Base-by-base conservation (phyloP, 2,888 invertebrate species). In the Megaustenia siamemsis region DNA sequence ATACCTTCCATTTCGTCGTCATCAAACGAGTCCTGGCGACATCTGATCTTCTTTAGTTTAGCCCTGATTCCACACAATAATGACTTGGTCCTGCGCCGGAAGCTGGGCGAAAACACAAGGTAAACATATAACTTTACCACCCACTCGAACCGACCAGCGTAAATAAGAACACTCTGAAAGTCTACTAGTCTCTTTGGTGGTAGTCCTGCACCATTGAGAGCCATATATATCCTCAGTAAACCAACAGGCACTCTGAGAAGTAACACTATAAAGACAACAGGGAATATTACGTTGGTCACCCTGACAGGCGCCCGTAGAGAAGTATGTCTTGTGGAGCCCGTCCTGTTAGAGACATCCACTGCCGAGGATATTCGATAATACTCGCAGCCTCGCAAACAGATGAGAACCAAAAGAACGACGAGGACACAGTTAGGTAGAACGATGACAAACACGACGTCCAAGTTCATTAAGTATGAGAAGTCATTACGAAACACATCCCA, bases 371-470 rank as follows among this genome's bases (percentile, higher is more conserved):
- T 88, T 60, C 88, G 86, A 78, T 90, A 90, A 77, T 89, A 90
- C 66, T 86, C 85, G 82, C 89, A 90, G 0, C 89, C 89, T 12
- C 87, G 87, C 15, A 87, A 84, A 21, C 88, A 85, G 56, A 92
- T 91, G 78, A 90, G 88, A 79, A 88, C 83, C 83, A 89, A 86
- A 32, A 90, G 84, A 2, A 87, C 76, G 38, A 90, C 84, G 35
- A 91, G 91, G 0, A 89, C 80, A 3, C 88, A n/a, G 35, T 88
- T 89, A 12, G 92, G 91, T 28, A 91, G 75, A 38, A 90, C 86
- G 38, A 88, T 88, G 12, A 90, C 91, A 18, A 92, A 85, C n/a
- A 92, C 68, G 18, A 87, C 85, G 85, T 92, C 91, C 75, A 92
- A 86, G 71, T 88, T 88, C 66, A 88, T 87, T 40, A 92, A 84